Percentiles rank a stretch among this genome's conserved stretches.
These are phyloP conservation scores for Oeneis ivallda DNA, from an alignment of 2,888 invertebrate species.

Conservation along the genomic window DNA sequence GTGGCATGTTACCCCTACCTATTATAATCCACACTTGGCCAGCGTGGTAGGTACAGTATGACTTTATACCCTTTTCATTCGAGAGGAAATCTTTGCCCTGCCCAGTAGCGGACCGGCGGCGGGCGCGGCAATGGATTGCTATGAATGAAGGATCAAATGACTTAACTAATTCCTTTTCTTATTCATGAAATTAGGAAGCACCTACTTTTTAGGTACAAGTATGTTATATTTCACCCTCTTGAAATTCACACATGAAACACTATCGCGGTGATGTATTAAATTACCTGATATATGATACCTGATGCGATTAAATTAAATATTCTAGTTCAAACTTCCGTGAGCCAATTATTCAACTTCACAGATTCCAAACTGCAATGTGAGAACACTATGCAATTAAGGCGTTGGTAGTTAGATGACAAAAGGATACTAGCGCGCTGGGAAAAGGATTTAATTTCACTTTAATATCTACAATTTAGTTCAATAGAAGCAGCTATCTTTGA, in stretches of 20 bases:
- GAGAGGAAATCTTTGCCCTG: too few relatives aligned
- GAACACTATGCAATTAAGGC: conserved; percentile 20
- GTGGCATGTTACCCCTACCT: too few relatives aligned
- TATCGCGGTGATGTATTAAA: neutral
- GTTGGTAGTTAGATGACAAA: conserved; percentile 18
- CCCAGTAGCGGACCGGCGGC: too few relatives aligned
- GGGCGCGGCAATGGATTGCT: too few relatives aligned
- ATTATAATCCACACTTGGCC: too few relatives aligned
- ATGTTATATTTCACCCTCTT: neutral
- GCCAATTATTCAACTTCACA: conserved; percentile 17
- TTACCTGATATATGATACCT: too few relatives aligned
- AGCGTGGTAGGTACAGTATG: too few relatives aligned
- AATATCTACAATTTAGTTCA: conserved; percentile 25
- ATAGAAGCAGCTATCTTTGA: conserved; percentile 26
- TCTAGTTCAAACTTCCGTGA: conserved; percentile 17
- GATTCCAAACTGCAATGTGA: conserved; percentile 14
- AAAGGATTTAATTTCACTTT: conserved; percentile 22
- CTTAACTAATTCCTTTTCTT: too few relatives aligned
- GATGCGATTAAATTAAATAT: conserved; percentile 5
- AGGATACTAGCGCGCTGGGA: conserved; percentile 3
- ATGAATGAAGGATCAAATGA: too few relatives aligned
- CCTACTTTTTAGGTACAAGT: too few relatives aligned
- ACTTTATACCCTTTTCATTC: too few relatives aligned
- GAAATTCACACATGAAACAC: neutral
- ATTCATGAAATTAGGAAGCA: too few relatives aligned